These are phyloP conservation scores for Nyctibius bracteatus DNA, from an alignment of 2,113 vertebrate genomes.

Conservation along the genomic window DNA sequence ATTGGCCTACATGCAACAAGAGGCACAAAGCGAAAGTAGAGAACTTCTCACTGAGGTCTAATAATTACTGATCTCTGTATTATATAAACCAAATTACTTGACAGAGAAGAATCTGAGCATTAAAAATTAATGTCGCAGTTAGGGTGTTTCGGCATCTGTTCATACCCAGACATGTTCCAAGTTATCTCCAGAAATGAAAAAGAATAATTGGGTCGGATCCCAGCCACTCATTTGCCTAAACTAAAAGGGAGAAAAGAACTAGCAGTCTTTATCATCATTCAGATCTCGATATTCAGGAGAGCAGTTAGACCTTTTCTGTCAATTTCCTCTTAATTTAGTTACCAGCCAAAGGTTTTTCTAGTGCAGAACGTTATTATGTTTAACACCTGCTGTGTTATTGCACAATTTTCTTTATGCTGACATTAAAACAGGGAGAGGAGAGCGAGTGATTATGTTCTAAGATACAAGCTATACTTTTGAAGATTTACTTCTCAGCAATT, in stretches of 20 bases:
- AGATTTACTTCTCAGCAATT: slow-evolving; percentile 4
- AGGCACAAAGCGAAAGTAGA: not conserved
- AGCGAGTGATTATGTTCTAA: slow-evolving; percentile 12
- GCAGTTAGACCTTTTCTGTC: not conserved
- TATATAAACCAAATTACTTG: not conserved
- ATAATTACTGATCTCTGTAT: not conserved
- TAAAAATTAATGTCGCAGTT: not conserved
- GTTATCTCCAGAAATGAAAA: slow-evolving; percentile 18
- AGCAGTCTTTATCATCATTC: not conserved
- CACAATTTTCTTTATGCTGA: slow-evolving; percentile 34
- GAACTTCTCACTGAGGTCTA: not conserved
- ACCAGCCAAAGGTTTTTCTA: slow-evolving; percentile 10
- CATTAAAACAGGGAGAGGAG: slow-evolving; percentile 6
- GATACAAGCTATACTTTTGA: not conserved
- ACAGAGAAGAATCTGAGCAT: not conserved
- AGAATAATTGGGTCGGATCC: slow-evolving; percentile 27
- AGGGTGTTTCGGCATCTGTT: not conserved
- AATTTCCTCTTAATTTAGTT: slow-evolving; percentile 32
- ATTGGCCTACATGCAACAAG: not conserved
- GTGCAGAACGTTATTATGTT: not conserved
- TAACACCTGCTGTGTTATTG: slow-evolving; percentile 49
- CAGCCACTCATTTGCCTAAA: slow-evolving; percentile 14
- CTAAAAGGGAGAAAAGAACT: not conserved
- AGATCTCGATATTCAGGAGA: slow-evolving; percentile 8
- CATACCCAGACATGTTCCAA: slow-evolving; percentile 5